Evolutionary conservation across 2,888 invertebrate genomes (phyloP), one percentile per base, ranked within the genome.

Genomic region (Acleris cristana): DNA sequence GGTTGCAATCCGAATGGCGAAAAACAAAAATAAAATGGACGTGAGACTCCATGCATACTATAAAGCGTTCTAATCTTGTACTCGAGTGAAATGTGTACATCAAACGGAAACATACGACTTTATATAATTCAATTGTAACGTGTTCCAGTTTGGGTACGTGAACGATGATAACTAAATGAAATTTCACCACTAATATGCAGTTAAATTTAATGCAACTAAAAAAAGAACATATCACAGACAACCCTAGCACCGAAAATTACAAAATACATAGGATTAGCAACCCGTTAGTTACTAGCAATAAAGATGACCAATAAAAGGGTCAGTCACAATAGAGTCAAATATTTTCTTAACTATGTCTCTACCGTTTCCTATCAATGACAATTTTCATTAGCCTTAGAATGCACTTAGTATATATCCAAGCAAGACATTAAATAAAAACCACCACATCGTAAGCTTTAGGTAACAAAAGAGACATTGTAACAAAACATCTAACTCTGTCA

Each of bases 241-340:
- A 14, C 49, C 34, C 48, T 18, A 23, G 4, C 34, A 49, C 40
- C 12, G 40, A 55, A 14, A 4, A 40, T 55, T 14, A 55, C 40
- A 0, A 55, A 40, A 21, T 19, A 55, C 26, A 30, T n/a, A 55
- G 85, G 86, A 87, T 77, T 82, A 80, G 79, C 85, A 86, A 87
- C 89, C 87, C 85, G 53, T 23, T 44, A 81, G 80, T 82, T 87
- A 80, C 87, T 88, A 88, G 88, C 87, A 86, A 74, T 65, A 71
- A 71, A 70, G 55, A 54, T 56, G 56, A 56, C 34, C 56, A 56
- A 40, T 40, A 40, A 21, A 56, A 40, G 16, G 21, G 18, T 5
- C 55, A 56, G 1, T 45, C 56, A 56, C 19, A n/a, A 40, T 7
- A 18, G 40, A 40, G 34, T 21, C 2, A 53, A 40, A 40, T 44